A percentile compares a stretch with the other conserved stretches of the same genome.
Conservation (phyloP, 2,113 vertebrate genomes). For the Trichomycterus rosablanca region DNA sequence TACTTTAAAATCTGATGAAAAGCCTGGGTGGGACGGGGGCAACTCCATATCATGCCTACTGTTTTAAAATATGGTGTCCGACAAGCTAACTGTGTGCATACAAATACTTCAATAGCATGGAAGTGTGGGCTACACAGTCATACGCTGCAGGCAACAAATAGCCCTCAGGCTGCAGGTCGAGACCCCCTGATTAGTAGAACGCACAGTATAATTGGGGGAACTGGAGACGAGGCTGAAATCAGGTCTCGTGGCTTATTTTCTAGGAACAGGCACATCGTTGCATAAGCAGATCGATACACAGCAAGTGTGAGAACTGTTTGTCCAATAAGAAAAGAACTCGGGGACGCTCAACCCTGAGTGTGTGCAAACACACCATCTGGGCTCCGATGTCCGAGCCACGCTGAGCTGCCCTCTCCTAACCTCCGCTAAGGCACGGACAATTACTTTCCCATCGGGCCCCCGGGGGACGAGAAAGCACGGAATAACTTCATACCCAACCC, state of each 20-base stretch:
- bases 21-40: too few species aligned
- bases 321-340: constrained; percentile 28
- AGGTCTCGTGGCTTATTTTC: constrained; percentile 8
- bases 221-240: too few species aligned
- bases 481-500: neutral
- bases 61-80: too few species aligned
- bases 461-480: neutral
- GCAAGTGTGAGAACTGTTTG: constrained; percentile 7
- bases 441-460: constrained; percentile 19
- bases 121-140: too few species aligned
- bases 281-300: neutral
- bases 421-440: constrained; percentile 6
- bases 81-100: too few species aligned
- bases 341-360: neutral
- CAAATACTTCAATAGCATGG: too few species aligned
- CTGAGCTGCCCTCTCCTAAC: constrained; percentile 20
- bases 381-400: constrained; percentile 14
- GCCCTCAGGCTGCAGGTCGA: too few species aligned
- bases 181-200: too few species aligned
- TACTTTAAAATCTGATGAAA: too few species aligned
- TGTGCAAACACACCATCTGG: constrained; percentile 27
- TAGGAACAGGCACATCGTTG: constrained; percentile 6
- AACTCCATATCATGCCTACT: too few species aligned
- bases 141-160: too few species aligned
- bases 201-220: too few species aligned